Base-by-base conservation (phyloP, 2,888 invertebrate genomes). In the Drosophila niveifrons region DNA sequence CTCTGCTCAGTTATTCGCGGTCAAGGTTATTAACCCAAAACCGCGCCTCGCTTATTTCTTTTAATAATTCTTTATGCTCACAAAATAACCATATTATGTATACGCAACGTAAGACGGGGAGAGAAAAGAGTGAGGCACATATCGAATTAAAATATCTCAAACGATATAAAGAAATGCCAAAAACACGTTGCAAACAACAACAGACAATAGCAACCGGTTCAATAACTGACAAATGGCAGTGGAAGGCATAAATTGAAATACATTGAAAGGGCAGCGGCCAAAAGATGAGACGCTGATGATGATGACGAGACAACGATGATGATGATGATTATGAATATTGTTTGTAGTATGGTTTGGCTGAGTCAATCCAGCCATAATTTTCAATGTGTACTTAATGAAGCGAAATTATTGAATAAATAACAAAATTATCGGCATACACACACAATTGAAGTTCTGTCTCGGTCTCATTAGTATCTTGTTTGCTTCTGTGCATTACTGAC, bases 11-110 rank as follows among this genome's bases (percentile, higher is more conserved):
- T 51, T 61, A 78, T 84, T 84, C 72, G 82, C 82, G 88, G 88
- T 87, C 88, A 84, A 87, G 84, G 88, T 84, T 84, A 63, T 82
- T 87, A 87, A 84, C 84, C 84, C 72, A 43, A 68, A 68, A 55
- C 51, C 64, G 48, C 74, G 77, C 63, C 83, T 62, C 61, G 65
- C 34, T 47, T 63, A 18, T 50, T 62, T 56, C 23, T 23, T 23
- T 65, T 36, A 43, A 41, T 31, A 46, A 65, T 59, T 65, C 56
- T 68, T 75, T 71, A 79, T 76, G 72, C 55, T 68, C 53, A 10
- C 52, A 17, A 47, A 43, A 36, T 3, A 44, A 23, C 31, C 13
- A 55, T 23, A 72, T 72, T 80, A 75, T 73, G 82, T 70, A 81
- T 86, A 82, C 82, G 82, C 70, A 53, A 10, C 51, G 59, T 75